Base-by-base conservation (phyloP, 2,888 invertebrate species). In the Carterocephalus palaemon region DNA sequence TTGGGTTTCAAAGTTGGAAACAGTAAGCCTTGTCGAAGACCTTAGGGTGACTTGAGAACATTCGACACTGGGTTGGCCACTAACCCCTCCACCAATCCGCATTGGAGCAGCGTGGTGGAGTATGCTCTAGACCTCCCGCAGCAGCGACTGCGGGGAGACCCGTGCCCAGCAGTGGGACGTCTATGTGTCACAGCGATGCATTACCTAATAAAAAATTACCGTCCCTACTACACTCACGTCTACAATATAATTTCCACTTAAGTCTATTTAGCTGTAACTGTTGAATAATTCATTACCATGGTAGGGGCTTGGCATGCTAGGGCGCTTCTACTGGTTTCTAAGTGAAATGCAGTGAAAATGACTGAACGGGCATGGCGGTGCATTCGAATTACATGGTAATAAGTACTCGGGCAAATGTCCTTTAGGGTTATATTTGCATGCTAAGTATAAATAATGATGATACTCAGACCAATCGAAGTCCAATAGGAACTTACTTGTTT, bases 331-430 rank as follows among this genome's bases (percentile, higher is more conserved):
- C 20, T 17, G 56, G 56, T 69, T 71, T 67, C 59, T 60, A 60
- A 59, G 63, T 61, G 64, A 67, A 71, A 70, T 47, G 45, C 19
- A 33, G 53, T 51, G 60, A 62, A 64, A 62, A 62, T 61, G 46
- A 49, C 49, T 37, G 26, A 36, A 33, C 22, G 48, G 24, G 20
- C 31, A 32, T 46, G 54, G 45, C 45, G 37, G 38, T 51, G 58
- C 56, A 62, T 62, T 53, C 48, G 32, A 58, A 55, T 40, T 20
- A 34, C 26, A 26, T 19, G 22, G 28, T 28, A 49, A 47, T 47
- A 47, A 36, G 45, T 49, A 23, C 31, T 43, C 12, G 10, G 15
- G 22, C 31, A 28, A 39, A 40, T 32, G 17, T 32, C 10, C 40
- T 32, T 24, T 12, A 41, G 24, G 24, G 22, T 23, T 12, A 34